Conservation (phyloP, 2,113 vertebrate species). For the Centropristis striata region DNA sequence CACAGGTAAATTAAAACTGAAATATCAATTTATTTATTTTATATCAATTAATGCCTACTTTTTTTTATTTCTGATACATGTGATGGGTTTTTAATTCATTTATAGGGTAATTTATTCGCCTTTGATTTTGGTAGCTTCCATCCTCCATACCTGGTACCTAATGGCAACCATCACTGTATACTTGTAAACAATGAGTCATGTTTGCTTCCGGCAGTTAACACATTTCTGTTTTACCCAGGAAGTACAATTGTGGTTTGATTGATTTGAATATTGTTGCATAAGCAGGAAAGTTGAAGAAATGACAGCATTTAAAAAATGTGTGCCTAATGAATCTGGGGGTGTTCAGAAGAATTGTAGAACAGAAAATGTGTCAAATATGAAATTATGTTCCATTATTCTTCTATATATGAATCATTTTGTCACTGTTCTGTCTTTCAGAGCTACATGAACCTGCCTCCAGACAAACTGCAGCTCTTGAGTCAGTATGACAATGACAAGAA, state of each 20-base stretch:
- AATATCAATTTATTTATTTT: too few relatives aligned
- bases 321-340: not conserved
- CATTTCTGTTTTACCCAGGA: not conserved
- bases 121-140: too few relatives aligned
- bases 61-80: too few relatives aligned
- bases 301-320: not conserved
- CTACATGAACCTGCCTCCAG: constrained; percentile 96
- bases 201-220: constrained; percentile 14
- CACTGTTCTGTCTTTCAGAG: constrained; percentile 83
- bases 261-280: constrained; percentile 18
- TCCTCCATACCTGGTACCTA: not conserved
- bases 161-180: constrained; percentile 30
- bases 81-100: too few relatives aligned
- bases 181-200: constrained; percentile 65
- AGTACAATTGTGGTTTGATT: constrained; percentile 23
- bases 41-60: too few relatives aligned
- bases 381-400: not conserved
- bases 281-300: not conserved
- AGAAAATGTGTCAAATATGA: not conserved
- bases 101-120: too few relatives aligned
- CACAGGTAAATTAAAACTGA: too few relatives aligned
- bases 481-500: constrained; percentile 98
- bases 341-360: not conserved
- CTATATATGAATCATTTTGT: not conserved
- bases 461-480: constrained; percentile 93